Evolutionary conservation across 37 sponge, comb jelly and placozoan species (phyloP).

Genomic region (Bolinopsis microptera): DNA sequence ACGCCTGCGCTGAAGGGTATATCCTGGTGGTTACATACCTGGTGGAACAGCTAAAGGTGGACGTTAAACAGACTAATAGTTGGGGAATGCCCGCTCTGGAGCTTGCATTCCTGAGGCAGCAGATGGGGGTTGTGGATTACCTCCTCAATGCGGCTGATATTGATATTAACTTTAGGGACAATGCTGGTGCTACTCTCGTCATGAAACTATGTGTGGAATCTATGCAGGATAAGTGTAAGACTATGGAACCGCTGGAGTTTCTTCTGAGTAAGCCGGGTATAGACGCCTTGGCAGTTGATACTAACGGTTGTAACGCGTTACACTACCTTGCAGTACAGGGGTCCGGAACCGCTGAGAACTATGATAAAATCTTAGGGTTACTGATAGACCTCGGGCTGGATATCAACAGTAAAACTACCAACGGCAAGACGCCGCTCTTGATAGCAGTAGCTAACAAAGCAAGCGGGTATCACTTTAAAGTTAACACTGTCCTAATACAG

Average conservation of each 20-base stretch:
- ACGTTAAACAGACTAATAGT: neutral
- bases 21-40: conserved; percentile 31
- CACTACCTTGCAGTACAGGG: conserved; percentile 23
- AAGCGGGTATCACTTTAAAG: neutral
- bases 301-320: conserved; percentile 33
- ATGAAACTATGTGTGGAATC: conserved; percentile 20
- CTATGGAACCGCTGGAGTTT: neutral
- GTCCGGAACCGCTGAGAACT: neutral
- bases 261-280: neutral
- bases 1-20: conserved; percentile 36
- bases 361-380: neutral
- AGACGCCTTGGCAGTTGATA: conserved; percentile 46
- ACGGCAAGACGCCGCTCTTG: neutral
- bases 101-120: conserved; percentile 33
- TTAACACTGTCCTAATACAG: neutral
- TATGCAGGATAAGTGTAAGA: neutral
- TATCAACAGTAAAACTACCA: conserved; percentile 16
- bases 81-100: conserved; percentile 53
- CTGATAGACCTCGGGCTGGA: neutral
- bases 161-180: conserved; percentile 42
- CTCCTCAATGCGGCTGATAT: neutral
- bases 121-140: conserved; percentile 37
- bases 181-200: conserved; percentile 6
- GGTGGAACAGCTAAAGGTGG: conserved; percentile 53
- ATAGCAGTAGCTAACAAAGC: neutral